Evolutionary conservation across 2,888 invertebrate genomes (phyloP), one percentile per base, ranked within the genome.

Genomic region (Subacronicta megacephala): DNA sequence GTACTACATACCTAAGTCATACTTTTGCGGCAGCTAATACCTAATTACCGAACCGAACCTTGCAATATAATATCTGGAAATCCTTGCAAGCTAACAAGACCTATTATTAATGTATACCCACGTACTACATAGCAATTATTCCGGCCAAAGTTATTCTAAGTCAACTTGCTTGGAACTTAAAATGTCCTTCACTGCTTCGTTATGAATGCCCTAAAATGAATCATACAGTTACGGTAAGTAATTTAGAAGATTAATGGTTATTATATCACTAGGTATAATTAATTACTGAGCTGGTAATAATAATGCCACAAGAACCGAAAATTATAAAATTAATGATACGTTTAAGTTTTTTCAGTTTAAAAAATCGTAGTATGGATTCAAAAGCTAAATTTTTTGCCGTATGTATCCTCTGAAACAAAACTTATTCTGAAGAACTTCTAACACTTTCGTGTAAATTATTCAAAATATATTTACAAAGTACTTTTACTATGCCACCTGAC

Each of bases 81-180:
- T 54, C 75, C 75, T 74, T 75, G 75, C 51, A 50, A 55, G 29
- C 52, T 55, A 45, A 44, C 60, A 40, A 74, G 50, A 58, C 40
- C 59, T 46, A 60, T 64, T 64, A 70, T 67, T 59, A 73, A 53
- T 47, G 45, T 58, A 63, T 60, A 63, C 60, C 71, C 60, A 71
- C 61, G 55, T 57, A 15, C 71, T 56, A 68, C 61, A 53, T 57
- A 15, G 61, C 33, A 51, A 38, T 26, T 44, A 66, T 57, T 45
- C 41, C 38, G 47, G 38, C 45, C 47, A 44, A 58, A 71, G 57
- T 56, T 60, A 40, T 23, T 61, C 7, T 41, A 60, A 55, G 50
- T 57, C 56, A 71, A 66, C 60, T 37, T 61, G 68, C 63, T 68
- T 62, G 37, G 41, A 62, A 54, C 46, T 63, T 62, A 59, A 59